A percentile compares a stretch with the other conserved stretches of the same genome.
phyloP scores from a whole-genome alignment of 2,797 vertebrate species.

The Lemur catta region DNA sequence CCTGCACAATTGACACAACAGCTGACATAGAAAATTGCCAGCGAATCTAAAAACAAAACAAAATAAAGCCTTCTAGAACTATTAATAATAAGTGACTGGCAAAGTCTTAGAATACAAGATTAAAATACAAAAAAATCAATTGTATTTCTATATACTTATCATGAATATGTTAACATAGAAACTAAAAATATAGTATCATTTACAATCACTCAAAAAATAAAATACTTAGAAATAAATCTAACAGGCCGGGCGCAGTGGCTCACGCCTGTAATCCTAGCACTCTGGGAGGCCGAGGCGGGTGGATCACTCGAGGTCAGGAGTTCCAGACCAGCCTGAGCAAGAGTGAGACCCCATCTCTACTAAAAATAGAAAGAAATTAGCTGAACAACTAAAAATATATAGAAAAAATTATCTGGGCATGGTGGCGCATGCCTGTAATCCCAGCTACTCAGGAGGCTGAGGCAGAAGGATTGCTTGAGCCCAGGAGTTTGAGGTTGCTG shows the following conservation, averaged over 20 bases:
- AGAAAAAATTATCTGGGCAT: too few species aligned
- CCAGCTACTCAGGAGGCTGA: too few species aligned
- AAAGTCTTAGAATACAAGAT: background rate
- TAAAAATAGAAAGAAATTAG: too few species aligned
- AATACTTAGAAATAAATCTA: background rate
- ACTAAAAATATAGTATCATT: background rate
- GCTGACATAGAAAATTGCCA: background rate
- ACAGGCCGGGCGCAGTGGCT: background rate
- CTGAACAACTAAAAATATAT: too few species aligned
- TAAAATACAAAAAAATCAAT: background rate
- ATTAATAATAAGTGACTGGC: background rate
- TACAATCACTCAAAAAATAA: conserved; percentile 2
- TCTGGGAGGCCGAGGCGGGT: too few species aligned
- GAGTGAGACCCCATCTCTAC: too few species aligned
- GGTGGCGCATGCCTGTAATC: too few species aligned
- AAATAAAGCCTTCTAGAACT: background rate
- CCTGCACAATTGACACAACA: background rate
- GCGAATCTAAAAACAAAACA: background rate
- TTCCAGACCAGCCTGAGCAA: too few species aligned
- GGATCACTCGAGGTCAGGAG: too few species aligned
- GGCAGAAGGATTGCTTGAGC: too few species aligned
- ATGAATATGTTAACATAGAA: background rate
- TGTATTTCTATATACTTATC: background rate
- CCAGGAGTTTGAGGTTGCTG: too few species aligned
- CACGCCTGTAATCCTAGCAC: too few species aligned